Evolutionary conservation across 2,113 vertebrate genomes (phyloP).

Genomic region (Eonycteris spelaea): DNA sequence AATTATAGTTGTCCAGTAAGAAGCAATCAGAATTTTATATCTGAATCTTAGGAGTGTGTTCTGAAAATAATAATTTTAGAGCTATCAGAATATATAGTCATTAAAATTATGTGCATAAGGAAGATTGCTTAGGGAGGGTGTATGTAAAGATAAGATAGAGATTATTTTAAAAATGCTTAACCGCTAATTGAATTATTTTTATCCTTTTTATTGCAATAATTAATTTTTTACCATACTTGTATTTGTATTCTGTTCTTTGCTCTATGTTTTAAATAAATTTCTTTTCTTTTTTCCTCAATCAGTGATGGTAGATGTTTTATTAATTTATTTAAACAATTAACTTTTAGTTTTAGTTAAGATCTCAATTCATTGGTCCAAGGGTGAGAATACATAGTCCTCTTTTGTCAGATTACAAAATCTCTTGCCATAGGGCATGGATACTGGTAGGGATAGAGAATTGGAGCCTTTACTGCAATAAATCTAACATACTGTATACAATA

Average conservation of each 20-base stretch:
- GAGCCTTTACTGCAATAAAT: neutral
- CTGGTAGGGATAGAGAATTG: neutral
- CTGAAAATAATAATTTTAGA: neutral
- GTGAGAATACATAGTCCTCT: neutral
- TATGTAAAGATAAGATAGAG: neutral
- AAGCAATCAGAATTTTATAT: neutral
- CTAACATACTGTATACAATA: neutral
- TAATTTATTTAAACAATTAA: neutral
- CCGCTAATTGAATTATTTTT: neutral
- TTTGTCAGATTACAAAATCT: neutral
- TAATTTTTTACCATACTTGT: neutral
- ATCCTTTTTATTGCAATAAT: neutral
- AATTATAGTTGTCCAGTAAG: neutral
- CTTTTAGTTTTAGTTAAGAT: neutral
- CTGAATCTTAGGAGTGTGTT: neutral
- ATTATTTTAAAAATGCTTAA: neutral
- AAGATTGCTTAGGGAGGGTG: neutral
- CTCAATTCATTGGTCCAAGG: neutral
- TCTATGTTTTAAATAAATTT: neutral
- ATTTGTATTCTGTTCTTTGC: neutral
- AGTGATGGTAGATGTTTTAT: neutral
- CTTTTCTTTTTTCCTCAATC: neutral
- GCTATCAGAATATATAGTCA: neutral
- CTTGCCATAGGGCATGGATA: neutral
- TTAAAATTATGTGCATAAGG: neutral